Percentiles rank a stretch among this genome's conserved stretches.
phyloP scores from a whole-genome alignment of 2,888 invertebrate species.

The Autographa pulchrina region DNA sequence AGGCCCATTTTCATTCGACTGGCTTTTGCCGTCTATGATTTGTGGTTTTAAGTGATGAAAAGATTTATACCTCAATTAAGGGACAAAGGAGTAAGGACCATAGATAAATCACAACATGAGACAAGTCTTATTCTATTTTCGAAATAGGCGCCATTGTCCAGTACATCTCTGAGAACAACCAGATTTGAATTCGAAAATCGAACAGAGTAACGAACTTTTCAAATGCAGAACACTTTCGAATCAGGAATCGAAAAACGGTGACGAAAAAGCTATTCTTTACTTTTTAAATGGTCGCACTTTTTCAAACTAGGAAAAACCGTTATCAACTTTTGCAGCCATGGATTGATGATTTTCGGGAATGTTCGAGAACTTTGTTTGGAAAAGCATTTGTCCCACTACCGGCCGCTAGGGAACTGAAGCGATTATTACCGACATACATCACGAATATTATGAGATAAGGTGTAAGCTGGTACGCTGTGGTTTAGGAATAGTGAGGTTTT shows the following conservation, averaged over 20 bases:
- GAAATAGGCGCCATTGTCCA: not conserved
- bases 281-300: not conserved
- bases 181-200: not conserved
- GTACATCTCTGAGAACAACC: not conserved
- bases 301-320: not conserved
- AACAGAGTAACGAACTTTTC: not conserved
- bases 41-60: too few relatives aligned
- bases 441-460: slow-evolving; percentile 4
- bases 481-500: too few relatives aligned
- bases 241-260: not conserved
- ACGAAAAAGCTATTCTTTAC: not conserved
- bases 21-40: too few relatives aligned
- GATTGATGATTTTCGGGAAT: not conserved
- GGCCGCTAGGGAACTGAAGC: not conserved
- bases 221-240: not conserved
- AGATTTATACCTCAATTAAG: too few relatives aligned
- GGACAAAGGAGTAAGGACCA: too few relatives aligned
- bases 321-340: not conserved
- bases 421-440: not conserved
- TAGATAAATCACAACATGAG: not conserved
- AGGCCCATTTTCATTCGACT: too few relatives aligned
- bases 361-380: not conserved
- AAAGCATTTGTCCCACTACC: not conserved
- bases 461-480: not conserved
- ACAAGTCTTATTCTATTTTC: not conserved